Percentiles rank a stretch among this genome's conserved stretches.
Conservation (phyloP, 2,888 invertebrate species). For the Halictus quadricinctus region DNA sequence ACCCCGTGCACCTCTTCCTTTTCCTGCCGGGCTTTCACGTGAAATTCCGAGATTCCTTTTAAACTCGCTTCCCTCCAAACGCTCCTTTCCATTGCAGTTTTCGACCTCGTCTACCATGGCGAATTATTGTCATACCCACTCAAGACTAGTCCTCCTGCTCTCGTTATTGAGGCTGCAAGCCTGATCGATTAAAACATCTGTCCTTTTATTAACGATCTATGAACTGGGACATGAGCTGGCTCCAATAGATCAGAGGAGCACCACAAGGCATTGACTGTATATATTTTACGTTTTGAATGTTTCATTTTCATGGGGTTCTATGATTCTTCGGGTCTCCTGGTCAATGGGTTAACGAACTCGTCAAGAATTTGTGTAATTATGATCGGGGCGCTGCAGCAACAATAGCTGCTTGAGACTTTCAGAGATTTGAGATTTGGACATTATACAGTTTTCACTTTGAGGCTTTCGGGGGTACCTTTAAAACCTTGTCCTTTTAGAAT, state of each 20-base stretch:
- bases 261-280: neutral
- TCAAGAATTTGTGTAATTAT: neutral
- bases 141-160: neutral
- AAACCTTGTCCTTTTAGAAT: no score
- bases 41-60: constrained; percentile 25
- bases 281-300: no score
- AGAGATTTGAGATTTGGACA: no score
- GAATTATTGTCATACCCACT: constrained; percentile 1
- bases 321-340: no score
- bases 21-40: constrained; percentile 31
- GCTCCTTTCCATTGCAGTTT: neutral
- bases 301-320: neutral
- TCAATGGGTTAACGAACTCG: no score
- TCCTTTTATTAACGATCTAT: neutral
- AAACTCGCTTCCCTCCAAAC: neutral
- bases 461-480: no score
- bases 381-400: neutral
- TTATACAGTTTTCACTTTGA: no score
- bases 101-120: neutral
- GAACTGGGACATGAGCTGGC: neutral
- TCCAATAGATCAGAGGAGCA: neutral
- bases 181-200: neutral
- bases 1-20: constrained; percentile 50
- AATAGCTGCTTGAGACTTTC: no score
- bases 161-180: neutral